phyloP scores from a whole-genome alignment of 2,113 vertebrate genomes.

The Cyanoderma ruficeps region DNA sequence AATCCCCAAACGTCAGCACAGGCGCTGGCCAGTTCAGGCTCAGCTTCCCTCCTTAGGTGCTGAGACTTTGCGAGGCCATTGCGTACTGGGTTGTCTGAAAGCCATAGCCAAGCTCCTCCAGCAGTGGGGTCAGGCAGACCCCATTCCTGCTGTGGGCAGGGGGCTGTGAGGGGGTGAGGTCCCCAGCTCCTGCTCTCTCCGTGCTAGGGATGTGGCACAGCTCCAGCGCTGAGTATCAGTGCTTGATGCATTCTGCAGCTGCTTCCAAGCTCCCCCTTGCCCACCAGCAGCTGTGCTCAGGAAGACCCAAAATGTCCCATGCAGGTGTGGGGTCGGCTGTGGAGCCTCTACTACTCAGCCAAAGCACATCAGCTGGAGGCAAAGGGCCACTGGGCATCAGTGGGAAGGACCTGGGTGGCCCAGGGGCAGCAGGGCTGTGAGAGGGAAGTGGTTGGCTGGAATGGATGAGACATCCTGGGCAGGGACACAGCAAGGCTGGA shows the following conservation, averaged over 20 bases:
- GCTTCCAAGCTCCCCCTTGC: fast-evolving
- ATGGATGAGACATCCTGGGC: not conserved
- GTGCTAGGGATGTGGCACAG: fast-evolving
- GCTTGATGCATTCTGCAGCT: fast-evolving
- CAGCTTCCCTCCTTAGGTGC: not conserved
- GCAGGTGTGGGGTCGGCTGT: not conserved
- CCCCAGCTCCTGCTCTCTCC: fast-evolving
- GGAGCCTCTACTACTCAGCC: not conserved
- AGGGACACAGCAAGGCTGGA: not conserved
- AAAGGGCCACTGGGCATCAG: not conserved
- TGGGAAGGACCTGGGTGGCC: not conserved
- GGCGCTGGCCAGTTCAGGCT: fast-evolving
- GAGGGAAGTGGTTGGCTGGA: not conserved
- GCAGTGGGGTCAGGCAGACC: not conserved
- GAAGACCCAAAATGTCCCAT: not conserved
- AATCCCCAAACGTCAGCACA: not conserved
- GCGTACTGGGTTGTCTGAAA: not conserved
- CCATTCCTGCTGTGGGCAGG: not conserved
- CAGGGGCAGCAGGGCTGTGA: fast-evolving
- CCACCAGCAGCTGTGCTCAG: not conserved
- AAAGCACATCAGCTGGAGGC: not conserved
- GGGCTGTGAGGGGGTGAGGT: fast-evolving
- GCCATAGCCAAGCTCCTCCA: not conserved
- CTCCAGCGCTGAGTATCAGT: fast-evolving
- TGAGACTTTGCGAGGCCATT: not conserved